Conservation (phyloP, 2,113 vertebrate species). For the Labeo rohita region DNA sequence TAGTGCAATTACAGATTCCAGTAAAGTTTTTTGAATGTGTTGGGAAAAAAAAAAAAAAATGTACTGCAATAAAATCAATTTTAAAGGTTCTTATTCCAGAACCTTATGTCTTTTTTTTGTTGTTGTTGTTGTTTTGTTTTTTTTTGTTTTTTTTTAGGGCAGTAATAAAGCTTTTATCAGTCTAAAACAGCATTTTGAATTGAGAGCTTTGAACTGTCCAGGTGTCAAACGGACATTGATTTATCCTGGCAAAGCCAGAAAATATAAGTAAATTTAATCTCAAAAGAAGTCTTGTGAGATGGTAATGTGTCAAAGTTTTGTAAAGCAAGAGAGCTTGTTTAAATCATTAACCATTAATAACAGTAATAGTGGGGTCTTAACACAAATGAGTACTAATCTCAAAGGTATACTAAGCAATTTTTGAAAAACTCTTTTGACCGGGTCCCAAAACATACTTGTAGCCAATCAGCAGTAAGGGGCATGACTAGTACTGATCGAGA, state of each 20-base stretch:
- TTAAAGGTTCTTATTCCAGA: background rate
- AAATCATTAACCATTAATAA: background rate
- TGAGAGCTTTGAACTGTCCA: background rate
- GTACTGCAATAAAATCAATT: background rate
- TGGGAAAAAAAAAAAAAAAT: background rate
- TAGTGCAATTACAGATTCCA: background rate
- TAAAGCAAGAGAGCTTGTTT: background rate
- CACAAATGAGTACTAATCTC: background rate
- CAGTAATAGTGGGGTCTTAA: background rate
- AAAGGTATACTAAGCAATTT: too few relatives aligned
- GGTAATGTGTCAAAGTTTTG: background rate
- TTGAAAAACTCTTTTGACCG: too few relatives aligned
- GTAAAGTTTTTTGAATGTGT: background rate
- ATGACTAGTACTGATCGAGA: too few relatives aligned
- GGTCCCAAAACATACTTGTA: too few relatives aligned
- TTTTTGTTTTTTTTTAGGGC: background rate
- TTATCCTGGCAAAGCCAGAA: background rate
- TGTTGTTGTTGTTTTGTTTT: too few relatives aligned
- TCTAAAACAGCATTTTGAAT: background rate
- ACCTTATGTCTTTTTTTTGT: background rate
- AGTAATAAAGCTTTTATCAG: background rate
- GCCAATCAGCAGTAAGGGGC: too few relatives aligned
- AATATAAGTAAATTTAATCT: background rate
- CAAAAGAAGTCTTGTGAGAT: too few relatives aligned
- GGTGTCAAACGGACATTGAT: background rate